Percentiles rank a stretch among this genome's conserved stretches.
These are phyloP conservation scores for Sinhomidia bicolor DNA, from an alignment of 2,888 invertebrate genomes.

Conservation along the genomic window DNA sequence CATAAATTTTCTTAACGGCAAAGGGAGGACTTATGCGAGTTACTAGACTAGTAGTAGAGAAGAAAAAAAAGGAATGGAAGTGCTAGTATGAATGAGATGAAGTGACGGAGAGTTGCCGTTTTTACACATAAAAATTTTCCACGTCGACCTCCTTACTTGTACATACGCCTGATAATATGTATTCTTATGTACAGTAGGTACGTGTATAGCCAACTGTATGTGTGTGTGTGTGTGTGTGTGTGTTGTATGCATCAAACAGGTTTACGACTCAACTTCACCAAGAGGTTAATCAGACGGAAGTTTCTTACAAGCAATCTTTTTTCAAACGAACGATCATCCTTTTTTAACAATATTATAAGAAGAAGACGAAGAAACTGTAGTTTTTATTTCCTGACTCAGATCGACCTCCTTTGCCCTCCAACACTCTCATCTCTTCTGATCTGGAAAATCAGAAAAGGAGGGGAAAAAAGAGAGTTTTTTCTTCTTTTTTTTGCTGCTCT, in stretches of 20 bases:
- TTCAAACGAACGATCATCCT: conserved; percentile 67
- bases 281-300: conserved; percentile 71
- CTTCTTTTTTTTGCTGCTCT: not conserved
- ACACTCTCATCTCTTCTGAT: too few species aligned
- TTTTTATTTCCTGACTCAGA: conserved; percentile 52
- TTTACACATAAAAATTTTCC: conserved; percentile 55
- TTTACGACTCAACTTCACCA: conserved; percentile 68
- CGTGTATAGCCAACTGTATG: too few species aligned
- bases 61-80: not conserved
- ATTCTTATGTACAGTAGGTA: not conserved
- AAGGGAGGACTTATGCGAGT: conserved; percentile 66
- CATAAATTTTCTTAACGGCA: conserved; percentile 72
- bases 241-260: conserved; percentile 37
- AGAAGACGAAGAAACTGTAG: conserved; percentile 34
- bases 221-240: not conserved
- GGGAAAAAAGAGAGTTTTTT: not conserved
- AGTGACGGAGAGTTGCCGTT: conserved; percentile 67
- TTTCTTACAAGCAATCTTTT: conserved; percentile 66
- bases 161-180: too few species aligned
- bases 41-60: conserved; percentile 18
- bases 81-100: conserved; percentile 59
- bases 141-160: not conserved
- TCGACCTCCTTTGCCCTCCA: conserved; percentile 43
- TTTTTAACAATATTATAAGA: conserved; percentile 66
- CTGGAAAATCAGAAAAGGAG: not conserved